Base-by-base conservation (phyloP, 2,888 invertebrate species). In the Drosophila subquinaria region DNA sequence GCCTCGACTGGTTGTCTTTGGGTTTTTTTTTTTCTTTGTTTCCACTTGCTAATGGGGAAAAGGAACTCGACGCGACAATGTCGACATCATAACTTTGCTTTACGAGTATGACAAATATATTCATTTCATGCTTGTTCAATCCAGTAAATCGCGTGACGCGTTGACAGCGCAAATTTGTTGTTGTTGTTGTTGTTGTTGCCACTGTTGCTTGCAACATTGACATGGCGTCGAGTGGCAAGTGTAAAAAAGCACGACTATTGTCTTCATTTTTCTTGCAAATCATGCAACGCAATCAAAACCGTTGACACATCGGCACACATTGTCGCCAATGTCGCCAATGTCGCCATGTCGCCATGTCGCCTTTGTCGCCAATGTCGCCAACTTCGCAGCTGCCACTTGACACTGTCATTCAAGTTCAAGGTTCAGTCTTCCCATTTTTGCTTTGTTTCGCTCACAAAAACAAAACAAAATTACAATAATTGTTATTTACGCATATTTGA, bases 191-290 rank as follows among this genome's bases (percentile, higher is more conserved):
- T 20, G 33, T 47, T 63, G 45, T 35, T 45, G 27, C 17, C 11
- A 23, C 45, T 65, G 51, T 61, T 65, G 62, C 53, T 61, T 35
- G 55, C 67, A 65, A 47, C 42, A 48, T 47, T 30, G 73, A 61
- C 67, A 64, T 33, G 61, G 36, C 50, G 71, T 69, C 71, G 81
- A 56, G 72, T 69, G 69, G 63, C 51, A 73, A 88, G 87, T 89
- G 89, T 84, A 81, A 81, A 45, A 47, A 45, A 17, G 13, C 57
- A 81, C 84, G 84, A 85, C 84, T 85, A 85, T 85, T 84, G 89
- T 89, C 81, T 84, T 86, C 89, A 84, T 89, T 86, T 89, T 89
- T 85, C 89, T 87, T 89, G 84, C 89, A 73, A 89, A 89, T 85
- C 84, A 85, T 85, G 89, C 89, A 85, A 79, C 82, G 88, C 89